These are phyloP conservation scores for Agrochola lota DNA, from an alignment of 2,888 invertebrate genomes.

Conservation along the genomic window DNA sequence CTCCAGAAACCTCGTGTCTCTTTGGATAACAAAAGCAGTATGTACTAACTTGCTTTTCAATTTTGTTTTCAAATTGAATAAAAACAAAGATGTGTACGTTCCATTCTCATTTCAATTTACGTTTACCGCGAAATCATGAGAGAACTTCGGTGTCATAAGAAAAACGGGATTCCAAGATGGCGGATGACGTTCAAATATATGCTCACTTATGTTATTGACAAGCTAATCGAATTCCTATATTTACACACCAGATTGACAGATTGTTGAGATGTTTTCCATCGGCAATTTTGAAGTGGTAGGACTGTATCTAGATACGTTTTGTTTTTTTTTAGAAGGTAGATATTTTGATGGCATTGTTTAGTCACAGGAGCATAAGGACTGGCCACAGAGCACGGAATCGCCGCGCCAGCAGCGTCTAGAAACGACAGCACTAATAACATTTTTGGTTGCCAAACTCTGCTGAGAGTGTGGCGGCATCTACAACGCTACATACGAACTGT, in stretches of 20 bases:
- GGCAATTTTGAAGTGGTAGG: not conserved
- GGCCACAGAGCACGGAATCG: not conserved
- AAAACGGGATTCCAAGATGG: constrained; percentile 34
- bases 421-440: no score
- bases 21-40: not conserved
- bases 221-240: constrained; percentile 60
- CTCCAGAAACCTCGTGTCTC: not conserved
- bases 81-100: constrained; percentile 25
- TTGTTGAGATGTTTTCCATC: constrained; percentile 25
- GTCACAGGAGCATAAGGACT: not conserved
- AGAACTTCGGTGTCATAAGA: constrained; percentile 35
- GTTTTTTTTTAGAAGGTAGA: not conserved
- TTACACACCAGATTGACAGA: constrained; percentile 51
- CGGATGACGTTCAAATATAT: constrained; percentile 45
- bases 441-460: no score
- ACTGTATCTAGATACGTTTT: not conserved
- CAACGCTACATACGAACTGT: no score
- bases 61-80: constrained; percentile 34
- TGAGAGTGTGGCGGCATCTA: no score
- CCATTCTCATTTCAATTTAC: constrained; percentile 7
- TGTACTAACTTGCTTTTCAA: not conserved
- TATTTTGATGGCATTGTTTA: not conserved
- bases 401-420: no score
- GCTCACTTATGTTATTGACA: constrained; percentile 58
- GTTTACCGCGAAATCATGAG: constrained; percentile 7